phyloP scores from a whole-genome alignment of 2,888 invertebrate species.

The Oscheius myriophilus region DNA sequence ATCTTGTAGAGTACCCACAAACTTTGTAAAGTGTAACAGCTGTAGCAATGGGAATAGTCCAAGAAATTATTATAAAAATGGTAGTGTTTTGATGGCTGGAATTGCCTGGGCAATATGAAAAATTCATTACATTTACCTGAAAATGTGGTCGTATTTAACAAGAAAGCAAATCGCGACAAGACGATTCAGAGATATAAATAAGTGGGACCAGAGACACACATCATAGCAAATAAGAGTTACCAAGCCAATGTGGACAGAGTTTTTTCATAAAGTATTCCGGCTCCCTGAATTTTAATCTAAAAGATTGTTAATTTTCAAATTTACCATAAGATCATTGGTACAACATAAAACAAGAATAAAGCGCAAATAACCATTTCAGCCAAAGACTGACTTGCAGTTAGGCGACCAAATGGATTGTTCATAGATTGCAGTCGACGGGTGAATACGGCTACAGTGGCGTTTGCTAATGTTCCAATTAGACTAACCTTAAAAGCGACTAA shows the following conservation, averaged over 20 bases:
- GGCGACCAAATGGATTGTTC: slow-evolving; percentile 47
- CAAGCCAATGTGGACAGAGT: slow-evolving; percentile 5
- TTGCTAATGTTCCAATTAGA: slow-evolving; percentile 15
- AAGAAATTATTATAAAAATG: slow-evolving; percentile 15
- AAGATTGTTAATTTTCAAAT: too few relatives aligned
- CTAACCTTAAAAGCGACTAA: background rate
- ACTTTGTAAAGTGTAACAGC: slow-evolving; percentile 2
- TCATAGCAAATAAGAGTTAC: slow-evolving; percentile 28
- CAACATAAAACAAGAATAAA: slow-evolving; percentile 37
- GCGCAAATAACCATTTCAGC: slow-evolving; percentile 44
- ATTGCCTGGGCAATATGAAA: background rate
- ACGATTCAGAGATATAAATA: slow-evolving; percentile 28
- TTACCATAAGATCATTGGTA: slow-evolving; percentile 35
- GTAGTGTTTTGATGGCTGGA: slow-evolving; percentile 9
- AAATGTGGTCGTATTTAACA: slow-evolving; percentile 16
- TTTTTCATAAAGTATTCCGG: slow-evolving; percentile 9
- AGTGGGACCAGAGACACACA: slow-evolving; percentile 26
- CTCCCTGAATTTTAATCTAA: slow-evolving; percentile 1
- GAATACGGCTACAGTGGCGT: slow-evolving; percentile 20
- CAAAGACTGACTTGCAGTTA: slow-evolving; percentile 42
- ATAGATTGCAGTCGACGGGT: slow-evolving; percentile 32
- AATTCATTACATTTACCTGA: slow-evolving; percentile 9
- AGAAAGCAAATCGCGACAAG: slow-evolving; percentile 21
- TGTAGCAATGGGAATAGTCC: background rate
- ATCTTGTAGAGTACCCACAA: too few relatives aligned